Evolutionary conservation across 2,797 vertebrate species (phyloP).

Genomic region (Dallia pectoralis): DNA sequence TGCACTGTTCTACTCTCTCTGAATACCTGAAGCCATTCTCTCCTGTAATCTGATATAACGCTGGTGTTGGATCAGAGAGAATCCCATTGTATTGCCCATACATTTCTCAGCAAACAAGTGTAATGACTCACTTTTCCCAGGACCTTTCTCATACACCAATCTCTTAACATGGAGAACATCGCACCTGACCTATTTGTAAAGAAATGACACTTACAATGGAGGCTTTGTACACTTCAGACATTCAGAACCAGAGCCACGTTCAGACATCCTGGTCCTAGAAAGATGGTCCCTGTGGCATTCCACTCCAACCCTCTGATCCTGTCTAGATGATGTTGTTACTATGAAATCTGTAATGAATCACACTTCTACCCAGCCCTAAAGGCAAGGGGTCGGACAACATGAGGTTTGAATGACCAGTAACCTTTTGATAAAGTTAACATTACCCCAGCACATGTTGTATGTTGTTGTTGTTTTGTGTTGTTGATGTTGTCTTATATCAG

Average conservation of each 20-base stretch:
- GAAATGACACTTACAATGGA: background rate
- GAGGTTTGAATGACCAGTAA: background rate
- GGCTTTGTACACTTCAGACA: background rate
- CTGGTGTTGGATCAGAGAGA: slow-evolving; percentile 45
- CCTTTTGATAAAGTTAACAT: too few relatives aligned
- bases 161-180: background rate
- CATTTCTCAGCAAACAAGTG: slow-evolving; percentile 35
- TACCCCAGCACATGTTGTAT: background rate
- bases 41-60: slow-evolving; percentile 49
- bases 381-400: slow-evolving; percentile 42
- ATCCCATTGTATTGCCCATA: slow-evolving; percentile 45
- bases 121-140: slow-evolving; percentile 53
- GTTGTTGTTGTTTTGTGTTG: background rate
- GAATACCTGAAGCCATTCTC: slow-evolving; percentile 31
- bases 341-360: too few relatives aligned
- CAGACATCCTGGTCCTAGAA: background rate
- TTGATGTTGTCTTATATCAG: too few relatives aligned
- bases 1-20: slow-evolving; percentile 1
- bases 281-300: background rate
- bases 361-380: too few relatives aligned
- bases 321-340: too few relatives aligned
- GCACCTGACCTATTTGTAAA: background rate
- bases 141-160: slow-evolving; percentile 33
- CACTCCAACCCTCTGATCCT: too few relatives aligned
- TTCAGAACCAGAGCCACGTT: background rate